Evolutionary conservation across 2,888 invertebrate genomes (phyloP).

Genomic region (Dicycla oo): DNA sequence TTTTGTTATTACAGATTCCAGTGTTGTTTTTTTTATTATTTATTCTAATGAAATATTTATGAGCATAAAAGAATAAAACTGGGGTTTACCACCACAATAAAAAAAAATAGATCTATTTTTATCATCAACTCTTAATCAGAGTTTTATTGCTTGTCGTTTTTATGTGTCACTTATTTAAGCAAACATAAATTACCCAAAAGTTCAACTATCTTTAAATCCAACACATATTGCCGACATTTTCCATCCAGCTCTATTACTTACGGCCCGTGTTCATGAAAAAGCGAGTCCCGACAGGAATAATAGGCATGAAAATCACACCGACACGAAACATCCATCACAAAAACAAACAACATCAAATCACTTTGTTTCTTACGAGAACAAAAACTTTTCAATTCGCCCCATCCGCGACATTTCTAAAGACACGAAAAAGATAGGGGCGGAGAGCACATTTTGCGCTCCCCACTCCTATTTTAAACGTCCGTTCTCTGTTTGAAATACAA

Average conservation of each 20-base stretch:
- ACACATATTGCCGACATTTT: conserved; percentile 35
- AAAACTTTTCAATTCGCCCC: conserved; percentile 57
- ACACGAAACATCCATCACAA: conserved; percentile 59
- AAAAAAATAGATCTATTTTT: not conserved
- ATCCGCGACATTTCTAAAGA: conserved; percentile 49
- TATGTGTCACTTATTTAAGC: not conserved
- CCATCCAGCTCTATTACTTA: conserved; percentile 37
- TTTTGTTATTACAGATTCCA: conserved; percentile 20
- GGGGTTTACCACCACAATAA: not conserved
- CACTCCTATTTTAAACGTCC: conserved; percentile 41
- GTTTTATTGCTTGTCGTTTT: not conserved
- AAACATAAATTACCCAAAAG: not conserved
- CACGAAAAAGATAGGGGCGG: conserved; percentile 43
- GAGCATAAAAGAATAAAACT: not conserved
- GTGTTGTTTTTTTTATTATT: conserved; percentile 13
- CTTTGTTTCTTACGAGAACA: conserved; percentile 57
- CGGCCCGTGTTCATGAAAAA: conserved; percentile 52
- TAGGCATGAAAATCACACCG: conserved; percentile 55
- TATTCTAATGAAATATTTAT: not conserved
- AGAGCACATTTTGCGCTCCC: conserved; percentile 21
- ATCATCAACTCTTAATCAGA: not conserved
- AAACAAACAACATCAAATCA: conserved; percentile 63
- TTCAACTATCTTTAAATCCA: conserved; percentile 2
- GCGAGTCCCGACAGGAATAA: conserved; percentile 54
- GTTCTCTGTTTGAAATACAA: conserved; percentile 74